phyloP scores from a whole-genome alignment of 1,140 invertebrate genomes.

The Trypoxylus dichotomus region DNA sequence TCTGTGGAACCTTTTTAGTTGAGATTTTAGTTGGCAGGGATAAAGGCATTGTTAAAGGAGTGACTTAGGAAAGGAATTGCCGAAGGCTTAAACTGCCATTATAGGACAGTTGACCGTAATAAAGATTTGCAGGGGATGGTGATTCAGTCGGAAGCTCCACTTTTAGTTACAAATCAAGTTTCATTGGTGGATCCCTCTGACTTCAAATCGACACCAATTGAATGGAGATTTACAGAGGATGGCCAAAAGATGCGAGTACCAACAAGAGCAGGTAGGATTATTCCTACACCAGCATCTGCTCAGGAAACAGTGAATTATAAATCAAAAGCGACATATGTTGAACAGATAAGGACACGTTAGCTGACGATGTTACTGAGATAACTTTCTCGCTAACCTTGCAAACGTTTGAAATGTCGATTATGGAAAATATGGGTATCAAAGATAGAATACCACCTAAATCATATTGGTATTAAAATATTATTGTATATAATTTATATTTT shows the following conservation, averaged over 20 bases:
- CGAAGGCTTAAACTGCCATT: slow-evolving; percentile 87
- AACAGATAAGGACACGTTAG: slow-evolving; percentile 80
- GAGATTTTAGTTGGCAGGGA: slow-evolving; percentile 89
- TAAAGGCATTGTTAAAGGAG: slow-evolving; percentile 76
- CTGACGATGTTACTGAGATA: slow-evolving; percentile 66
- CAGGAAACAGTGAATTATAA: slow-evolving; percentile 88
- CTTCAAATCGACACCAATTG: slow-evolving; percentile 75
- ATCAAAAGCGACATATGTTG: slow-evolving; percentile 68
- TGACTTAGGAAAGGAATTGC: slow-evolving; percentile 96
- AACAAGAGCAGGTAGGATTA: slow-evolving; percentile 79
- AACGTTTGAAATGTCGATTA: slow-evolving; percentile 98
- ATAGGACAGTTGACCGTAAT: slow-evolving; percentile 58
- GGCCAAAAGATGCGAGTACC: slow-evolving; percentile 92
- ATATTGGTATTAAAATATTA: slow-evolving; percentile 83
- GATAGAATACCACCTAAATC: slow-evolving; percentile 76
- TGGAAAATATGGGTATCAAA: slow-evolving; percentile 85
- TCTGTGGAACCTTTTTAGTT: slow-evolving; percentile 82
- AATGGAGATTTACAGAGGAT: slow-evolving; percentile 89
- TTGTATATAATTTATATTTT: neutral
- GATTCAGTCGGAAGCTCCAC: slow-evolving; percentile 65
- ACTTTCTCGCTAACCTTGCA: slow-evolving; percentile 79
- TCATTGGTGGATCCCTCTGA: slow-evolving; percentile 91
- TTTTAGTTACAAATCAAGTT: slow-evolving; percentile 79
- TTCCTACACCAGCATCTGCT: slow-evolving; percentile 78
- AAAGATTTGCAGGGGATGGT: slow-evolving; percentile 67